Evolutionary conservation across 2,113 vertebrate genomes (phyloP).

Genomic region (Spermophilus dauricus): DNA sequence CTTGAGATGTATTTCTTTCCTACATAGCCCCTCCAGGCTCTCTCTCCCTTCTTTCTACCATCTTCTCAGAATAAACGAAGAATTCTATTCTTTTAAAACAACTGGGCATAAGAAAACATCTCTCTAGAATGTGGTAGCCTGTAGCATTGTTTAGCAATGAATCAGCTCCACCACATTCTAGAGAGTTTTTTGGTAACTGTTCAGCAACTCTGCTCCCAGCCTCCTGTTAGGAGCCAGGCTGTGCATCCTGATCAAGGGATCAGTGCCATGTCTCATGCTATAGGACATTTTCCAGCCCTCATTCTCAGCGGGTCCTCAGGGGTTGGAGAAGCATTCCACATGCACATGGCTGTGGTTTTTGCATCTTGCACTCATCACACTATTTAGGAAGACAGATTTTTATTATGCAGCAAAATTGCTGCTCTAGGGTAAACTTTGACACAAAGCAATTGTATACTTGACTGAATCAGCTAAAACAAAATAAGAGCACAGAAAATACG

Average conservation of each 20-base stretch:
- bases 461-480: slow-evolving; percentile 37
- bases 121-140: neutral
- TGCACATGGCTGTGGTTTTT: slow-evolving; percentile 53
- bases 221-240: neutral
- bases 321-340: neutral
- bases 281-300: neutral
- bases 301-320: neutral
- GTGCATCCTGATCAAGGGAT: neutral
- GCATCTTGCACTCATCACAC: slow-evolving; percentile 46
- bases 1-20: neutral
- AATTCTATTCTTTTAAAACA: neutral
- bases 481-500: neutral
- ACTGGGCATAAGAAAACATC: neutral
- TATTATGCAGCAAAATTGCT: slow-evolving; percentile 55
- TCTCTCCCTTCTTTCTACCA: neutral
- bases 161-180: neutral
- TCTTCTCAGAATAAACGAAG: neutral
- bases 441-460: slow-evolving; percentile 51
- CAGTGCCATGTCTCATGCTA: neutral
- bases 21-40: neutral
- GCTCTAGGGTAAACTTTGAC: slow-evolving; percentile 62
- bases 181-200: neutral
- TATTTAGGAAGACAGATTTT: slow-evolving; percentile 45
- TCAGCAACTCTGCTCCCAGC: neutral
- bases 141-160: neutral